Conservation (phyloP, 2,113 vertebrate genomes). For the Lasiurus borealis region DNA sequence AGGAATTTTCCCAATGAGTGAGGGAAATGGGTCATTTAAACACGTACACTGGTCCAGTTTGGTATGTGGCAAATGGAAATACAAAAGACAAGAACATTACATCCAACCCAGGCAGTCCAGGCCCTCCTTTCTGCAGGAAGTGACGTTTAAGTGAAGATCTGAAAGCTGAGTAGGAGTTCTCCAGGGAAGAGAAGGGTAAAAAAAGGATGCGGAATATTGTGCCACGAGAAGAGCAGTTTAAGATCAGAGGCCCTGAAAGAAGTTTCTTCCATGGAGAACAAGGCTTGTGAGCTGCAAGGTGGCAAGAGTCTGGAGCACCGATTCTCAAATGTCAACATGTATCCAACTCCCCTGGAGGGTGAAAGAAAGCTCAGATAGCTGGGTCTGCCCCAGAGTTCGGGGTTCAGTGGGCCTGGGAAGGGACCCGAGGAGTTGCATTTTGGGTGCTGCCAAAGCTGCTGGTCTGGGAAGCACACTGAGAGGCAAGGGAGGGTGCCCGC, state of each 20-base stretch:
- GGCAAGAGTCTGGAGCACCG: accelerated
- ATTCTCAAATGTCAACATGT: background rate
- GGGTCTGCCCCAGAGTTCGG: background rate
- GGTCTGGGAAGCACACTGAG: background rate
- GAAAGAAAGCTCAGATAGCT: background rate
- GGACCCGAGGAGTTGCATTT: background rate
- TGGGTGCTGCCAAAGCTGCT: no score
- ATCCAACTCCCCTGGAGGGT: background rate
- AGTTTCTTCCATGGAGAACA: background rate
- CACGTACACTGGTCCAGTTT: no score
- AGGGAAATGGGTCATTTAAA: background rate
- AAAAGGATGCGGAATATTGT: accelerated
- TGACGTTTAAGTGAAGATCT: background rate
- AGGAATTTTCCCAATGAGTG: background rate
- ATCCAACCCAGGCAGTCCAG: background rate
- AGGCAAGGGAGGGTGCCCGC: background rate
- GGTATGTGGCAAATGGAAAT: background rate
- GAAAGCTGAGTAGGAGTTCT: background rate
- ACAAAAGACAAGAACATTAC: accelerated
- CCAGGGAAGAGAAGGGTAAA: background rate
- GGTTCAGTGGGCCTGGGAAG: background rate
- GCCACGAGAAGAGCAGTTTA: accelerated
- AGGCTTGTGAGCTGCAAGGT: background rate
- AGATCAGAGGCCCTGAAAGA: background rate
- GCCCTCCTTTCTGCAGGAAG: background rate